Percentiles rank a stretch among this genome's conserved stretches.
Evolutionary conservation across 1,140 invertebrate species (phyloP).

Genomic region (Platyscapa corneri): DNA sequence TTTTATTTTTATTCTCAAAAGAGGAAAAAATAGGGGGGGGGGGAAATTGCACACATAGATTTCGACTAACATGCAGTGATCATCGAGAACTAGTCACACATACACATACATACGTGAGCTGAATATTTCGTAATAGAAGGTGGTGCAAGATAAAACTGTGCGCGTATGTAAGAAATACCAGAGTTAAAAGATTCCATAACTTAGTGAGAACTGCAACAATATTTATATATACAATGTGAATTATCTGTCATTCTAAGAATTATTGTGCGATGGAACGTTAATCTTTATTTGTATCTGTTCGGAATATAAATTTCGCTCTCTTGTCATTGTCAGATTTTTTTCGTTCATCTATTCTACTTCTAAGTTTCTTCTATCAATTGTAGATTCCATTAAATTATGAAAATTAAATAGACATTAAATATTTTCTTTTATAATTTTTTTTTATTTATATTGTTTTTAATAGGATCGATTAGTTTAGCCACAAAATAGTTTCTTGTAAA

Average conservation of each 20-base stretch:
- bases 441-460: background rate
- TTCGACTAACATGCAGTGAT: background rate
- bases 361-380: background rate
- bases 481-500: too few relatives aligned
- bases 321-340: slow-evolving; percentile 17
- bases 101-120: background rate
- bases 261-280: slow-evolving; percentile 18
- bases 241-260: slow-evolving; percentile 18
- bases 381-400: background rate
- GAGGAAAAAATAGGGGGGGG: background rate
- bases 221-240: background rate
- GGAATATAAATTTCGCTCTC: background rate
- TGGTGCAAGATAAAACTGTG: background rate
- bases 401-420: background rate
- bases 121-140: slow-evolving; percentile 12
- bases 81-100: background rate
- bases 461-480: too few relatives aligned
- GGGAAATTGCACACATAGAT: background rate
- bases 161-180: background rate
- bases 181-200: slow-evolving; percentile 27
- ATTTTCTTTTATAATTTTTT: background rate
- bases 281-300: slow-evolving; percentile 9
- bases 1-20: background rate
- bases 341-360: background rate
- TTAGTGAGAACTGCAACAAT: slow-evolving; percentile 4